Percentiles rank a stretch among this genome's conserved stretches.
Conservation (phyloP, 1,140 invertebrate genomes). For the Olivierus martensii region DNA sequence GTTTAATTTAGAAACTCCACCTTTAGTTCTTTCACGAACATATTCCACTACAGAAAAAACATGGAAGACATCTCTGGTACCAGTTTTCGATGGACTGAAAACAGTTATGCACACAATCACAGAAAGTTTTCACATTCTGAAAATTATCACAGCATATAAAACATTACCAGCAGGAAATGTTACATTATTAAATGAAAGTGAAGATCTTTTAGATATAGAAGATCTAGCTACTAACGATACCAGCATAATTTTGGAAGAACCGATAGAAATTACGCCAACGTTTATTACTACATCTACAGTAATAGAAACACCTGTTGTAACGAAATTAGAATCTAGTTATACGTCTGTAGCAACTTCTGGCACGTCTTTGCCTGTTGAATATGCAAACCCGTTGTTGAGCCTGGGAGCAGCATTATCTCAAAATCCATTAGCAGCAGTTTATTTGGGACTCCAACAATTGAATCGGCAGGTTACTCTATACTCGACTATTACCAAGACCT, state of each 20-base stretch:
- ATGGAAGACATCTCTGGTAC: conserved; percentile 21
- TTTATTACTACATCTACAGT: not conserved
- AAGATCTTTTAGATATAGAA: too few species aligned
- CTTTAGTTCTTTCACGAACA: conserved; percentile 21
- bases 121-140: conserved; percentile 24
- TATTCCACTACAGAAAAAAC: conserved; percentile 23
- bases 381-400: conserved; percentile 3
- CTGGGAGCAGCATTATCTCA: conserved; percentile 13
- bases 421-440: conserved; percentile 16
- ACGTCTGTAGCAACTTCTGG: not conserved
- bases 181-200: not conserved
- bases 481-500: conserved; percentile 21
- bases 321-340: not conserved
- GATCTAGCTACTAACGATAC: not conserved
- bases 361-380: not conserved
- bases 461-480: conserved; percentile 17
- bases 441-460: conserved; percentile 16
- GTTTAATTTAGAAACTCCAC: conserved; percentile 6
- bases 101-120: conserved; percentile 24
- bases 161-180: conserved; percentile 21
- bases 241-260: conserved; percentile 1
- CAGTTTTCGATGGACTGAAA: conserved; percentile 20
- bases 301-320: not conserved
- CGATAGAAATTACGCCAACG: conserved; percentile 9
- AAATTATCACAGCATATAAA: conserved; percentile 24